Conservation (phyloP, 2,113 vertebrate species). For the Strigops habroptila region DNA sequence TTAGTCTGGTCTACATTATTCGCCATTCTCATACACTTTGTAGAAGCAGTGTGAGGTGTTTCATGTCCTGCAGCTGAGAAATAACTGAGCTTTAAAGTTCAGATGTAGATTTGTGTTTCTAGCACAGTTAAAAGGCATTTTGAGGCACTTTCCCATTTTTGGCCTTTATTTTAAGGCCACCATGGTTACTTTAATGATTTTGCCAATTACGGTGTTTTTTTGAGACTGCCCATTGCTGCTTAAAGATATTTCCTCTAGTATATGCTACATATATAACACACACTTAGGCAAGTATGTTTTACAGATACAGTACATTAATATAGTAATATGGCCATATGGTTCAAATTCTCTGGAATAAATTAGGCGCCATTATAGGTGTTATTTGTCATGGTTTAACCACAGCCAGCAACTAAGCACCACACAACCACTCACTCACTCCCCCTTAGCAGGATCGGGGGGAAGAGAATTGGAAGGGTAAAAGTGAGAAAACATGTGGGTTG, state of each 20-base stretch:
- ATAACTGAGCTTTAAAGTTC: neutral
- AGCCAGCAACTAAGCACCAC: neutral
- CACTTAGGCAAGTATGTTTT: neutral
- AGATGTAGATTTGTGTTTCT: neutral
- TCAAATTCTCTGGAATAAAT: constrained; percentile 51
- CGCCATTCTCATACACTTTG: neutral
- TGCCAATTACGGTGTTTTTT: neutral
- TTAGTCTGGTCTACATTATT: neutral
- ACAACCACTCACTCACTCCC: neutral
- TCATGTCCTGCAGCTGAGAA: neutral
- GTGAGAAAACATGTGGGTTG: neutral
- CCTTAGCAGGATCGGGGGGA: neutral
- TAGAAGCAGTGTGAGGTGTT: neutral
- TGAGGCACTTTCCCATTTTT: neutral
- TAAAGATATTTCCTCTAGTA: neutral
- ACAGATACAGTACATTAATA: constrained; percentile 4
- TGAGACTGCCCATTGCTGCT: neutral
- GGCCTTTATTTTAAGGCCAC: neutral
- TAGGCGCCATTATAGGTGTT: neutral
- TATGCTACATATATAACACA: neutral
- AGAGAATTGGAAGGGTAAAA: neutral
- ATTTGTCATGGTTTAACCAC: neutral
- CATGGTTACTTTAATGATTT: neutral
- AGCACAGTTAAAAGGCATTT: neutral
- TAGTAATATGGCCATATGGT: constrained; percentile 19